Percentiles rank a stretch among this genome's conserved stretches.
Conservation (phyloP, 2,797 vertebrate species). For the Botia almorhae region DNA sequence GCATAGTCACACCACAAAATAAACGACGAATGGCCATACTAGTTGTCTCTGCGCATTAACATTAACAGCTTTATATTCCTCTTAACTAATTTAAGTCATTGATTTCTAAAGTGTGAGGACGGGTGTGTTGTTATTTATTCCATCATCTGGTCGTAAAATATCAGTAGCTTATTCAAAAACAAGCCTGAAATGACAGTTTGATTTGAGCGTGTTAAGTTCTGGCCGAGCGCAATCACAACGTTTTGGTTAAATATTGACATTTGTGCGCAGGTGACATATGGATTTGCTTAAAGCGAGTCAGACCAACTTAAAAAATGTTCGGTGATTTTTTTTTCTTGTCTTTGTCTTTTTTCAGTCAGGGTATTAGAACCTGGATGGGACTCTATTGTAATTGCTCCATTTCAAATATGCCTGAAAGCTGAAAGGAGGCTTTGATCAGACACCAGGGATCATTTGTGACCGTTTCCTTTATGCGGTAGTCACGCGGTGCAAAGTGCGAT, state of each 20-base stretch:
- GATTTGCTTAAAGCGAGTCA: constrained; percentile 44
- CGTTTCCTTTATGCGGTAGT: constrained; percentile 58
- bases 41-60: constrained; percentile 15
- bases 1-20: neutral
- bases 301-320: constrained; percentile 34
- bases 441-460: constrained; percentile 58
- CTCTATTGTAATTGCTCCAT: constrained; percentile 56
- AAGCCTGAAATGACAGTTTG: constrained; percentile 36
- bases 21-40: constrained; percentile 16
- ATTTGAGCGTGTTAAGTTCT: constrained; percentile 39
- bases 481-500: constrained; percentile 54
- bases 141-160: constrained; percentile 8
- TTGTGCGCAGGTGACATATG: constrained; percentile 37
- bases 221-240: constrained; percentile 25
- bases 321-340: constrained; percentile 23
- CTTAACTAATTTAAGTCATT: constrained; percentile 20
- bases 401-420: constrained; percentile 54
- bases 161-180: constrained; percentile 21
- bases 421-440: constrained; percentile 62
- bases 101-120: constrained; percentile 55
- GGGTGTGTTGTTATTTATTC: constrained; percentile 28
- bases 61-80: constrained; percentile 34
- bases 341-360: constrained; percentile 39
- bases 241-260: constrained; percentile 37
- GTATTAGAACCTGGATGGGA: constrained; percentile 54